Evolutionary conservation across 2,888 invertebrate genomes (phyloP), one percentile per base, ranked within the genome.

Genomic region (Neocrepidodera transversa): DNA sequence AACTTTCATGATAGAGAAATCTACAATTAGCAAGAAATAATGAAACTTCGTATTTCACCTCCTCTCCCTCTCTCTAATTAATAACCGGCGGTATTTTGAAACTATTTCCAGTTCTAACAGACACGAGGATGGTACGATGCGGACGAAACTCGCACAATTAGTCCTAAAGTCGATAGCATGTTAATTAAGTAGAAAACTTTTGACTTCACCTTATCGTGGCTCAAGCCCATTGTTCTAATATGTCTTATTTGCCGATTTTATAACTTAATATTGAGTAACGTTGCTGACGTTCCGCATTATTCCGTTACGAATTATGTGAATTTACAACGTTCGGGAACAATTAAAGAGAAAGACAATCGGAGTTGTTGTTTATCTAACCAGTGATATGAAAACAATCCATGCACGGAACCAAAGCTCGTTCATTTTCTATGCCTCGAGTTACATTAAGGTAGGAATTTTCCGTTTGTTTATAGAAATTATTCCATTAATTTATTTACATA

Each of bases 181-280:
- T 65, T 67, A 69, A 70, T 70, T 70, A 70, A 68, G 67, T 68
- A 67, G 66, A 67, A 69, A 70, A 70, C 61, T 70, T 70, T 62
- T 58, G 62, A 66, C 62, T 68, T 67, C 68, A 63, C 68, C 66
- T 62, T 67, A 67, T 68, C 70, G 70, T 70, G 68, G 68, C 60
- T 60, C 26, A 54, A 38, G 60, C 62, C 65, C 65, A 65, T 69
- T 66, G 63, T 66, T 65, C 63, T 61, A 61, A 66, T 60, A 65
- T 65, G 64, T 66, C 64, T 66, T 67, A 67, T 60, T 67, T 66
- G 63, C 62, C 58, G 65, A 68, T 69, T 69, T 69, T 68, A 66
- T 69, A 67, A 66, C 66, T 66, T 63, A 60, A 64, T 64, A 61
- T 61, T 49, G 45, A 60, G 55, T 57, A 62, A 60, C 58, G 57